Percentiles rank a stretch among this genome's conserved stretches.
Evolutionary conservation across 2,113 vertebrate genomes (phyloP).

Genomic region (Rhizomys pruinosus): DNA sequence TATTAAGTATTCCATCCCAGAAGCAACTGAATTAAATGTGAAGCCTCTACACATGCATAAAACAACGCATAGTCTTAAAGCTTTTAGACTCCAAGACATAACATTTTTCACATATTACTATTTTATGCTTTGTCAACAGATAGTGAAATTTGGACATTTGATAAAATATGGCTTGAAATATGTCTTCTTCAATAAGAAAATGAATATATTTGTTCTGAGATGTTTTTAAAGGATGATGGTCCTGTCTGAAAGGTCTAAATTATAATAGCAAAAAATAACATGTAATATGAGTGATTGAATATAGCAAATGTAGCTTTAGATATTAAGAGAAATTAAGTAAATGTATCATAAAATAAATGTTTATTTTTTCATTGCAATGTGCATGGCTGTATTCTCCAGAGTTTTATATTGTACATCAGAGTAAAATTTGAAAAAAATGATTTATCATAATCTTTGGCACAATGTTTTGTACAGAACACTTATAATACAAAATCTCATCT

Average conservation of each 20-base stretch:
- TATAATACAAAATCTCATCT: constrained; percentile 87
- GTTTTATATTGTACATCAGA: constrained; percentile 86
- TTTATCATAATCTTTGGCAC: constrained; percentile 84
- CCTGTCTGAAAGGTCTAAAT: constrained; percentile 68
- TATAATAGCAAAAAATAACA: constrained; percentile 64
- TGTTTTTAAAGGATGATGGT: neutral
- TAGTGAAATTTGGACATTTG: constrained; percentile 75
- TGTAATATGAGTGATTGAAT: constrained; percentile 67
- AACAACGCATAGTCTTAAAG: no score
- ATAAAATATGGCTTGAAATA: constrained; percentile 75
- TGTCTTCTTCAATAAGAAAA: constrained; percentile 69
- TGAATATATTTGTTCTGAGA: constrained; percentile 65
- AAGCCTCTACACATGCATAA: neutral
- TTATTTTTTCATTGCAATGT: constrained; percentile 66
- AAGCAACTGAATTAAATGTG: constrained; percentile 9
- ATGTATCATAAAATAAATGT: constrained; percentile 68
- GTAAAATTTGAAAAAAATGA: constrained; percentile 82
- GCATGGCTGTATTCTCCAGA: constrained; percentile 79
- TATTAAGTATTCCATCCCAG: constrained; percentile 31
- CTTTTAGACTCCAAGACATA: constrained; percentile 55
- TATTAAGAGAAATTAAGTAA: constrained; percentile 72
- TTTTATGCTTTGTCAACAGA: constrained; percentile 68
- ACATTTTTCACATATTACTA: constrained; percentile 42
- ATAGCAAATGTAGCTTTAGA: constrained; percentile 60
- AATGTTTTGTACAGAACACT: constrained; percentile 85